Evolutionary conservation across 2,888 invertebrate species (phyloP).

Genomic region (Campoplex capitator): DNA sequence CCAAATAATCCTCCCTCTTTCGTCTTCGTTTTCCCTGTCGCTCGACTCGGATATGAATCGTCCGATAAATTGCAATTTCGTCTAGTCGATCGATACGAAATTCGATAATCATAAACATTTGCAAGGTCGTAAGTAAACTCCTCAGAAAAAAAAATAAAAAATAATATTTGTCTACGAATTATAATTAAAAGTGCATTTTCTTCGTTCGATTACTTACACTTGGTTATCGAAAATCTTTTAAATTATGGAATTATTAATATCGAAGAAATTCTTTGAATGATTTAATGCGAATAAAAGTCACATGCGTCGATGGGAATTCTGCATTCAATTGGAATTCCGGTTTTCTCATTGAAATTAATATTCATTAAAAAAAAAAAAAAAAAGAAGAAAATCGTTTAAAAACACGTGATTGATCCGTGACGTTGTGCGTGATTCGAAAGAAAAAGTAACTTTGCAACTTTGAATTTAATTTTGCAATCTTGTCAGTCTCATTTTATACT

Average conservation of each 20-base stretch:
- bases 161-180: no score
- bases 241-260: neutral
- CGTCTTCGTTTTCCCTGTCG: conserved; percentile 31
- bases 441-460: neutral
- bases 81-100: no score
- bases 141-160: no score
- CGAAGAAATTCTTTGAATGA: neutral
- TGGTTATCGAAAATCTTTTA: no score
- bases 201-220: no score
- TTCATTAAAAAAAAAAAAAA: neutral
- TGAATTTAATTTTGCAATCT: no score
- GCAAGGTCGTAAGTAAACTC: no score
- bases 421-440: no score
- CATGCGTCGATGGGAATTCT: neutral
- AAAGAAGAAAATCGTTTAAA: neutral
- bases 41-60: neutral
- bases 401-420: no score
- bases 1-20: conserved; percentile 51
- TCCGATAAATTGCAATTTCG: neutral
- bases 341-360: neutral
- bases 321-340: no score
- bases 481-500: neutral
- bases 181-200: no score
- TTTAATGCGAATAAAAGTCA: neutral
- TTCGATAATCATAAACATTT: no score